Conservation (phyloP, 1,140 invertebrate species). For the Drosophila pallidifrons region DNA sequence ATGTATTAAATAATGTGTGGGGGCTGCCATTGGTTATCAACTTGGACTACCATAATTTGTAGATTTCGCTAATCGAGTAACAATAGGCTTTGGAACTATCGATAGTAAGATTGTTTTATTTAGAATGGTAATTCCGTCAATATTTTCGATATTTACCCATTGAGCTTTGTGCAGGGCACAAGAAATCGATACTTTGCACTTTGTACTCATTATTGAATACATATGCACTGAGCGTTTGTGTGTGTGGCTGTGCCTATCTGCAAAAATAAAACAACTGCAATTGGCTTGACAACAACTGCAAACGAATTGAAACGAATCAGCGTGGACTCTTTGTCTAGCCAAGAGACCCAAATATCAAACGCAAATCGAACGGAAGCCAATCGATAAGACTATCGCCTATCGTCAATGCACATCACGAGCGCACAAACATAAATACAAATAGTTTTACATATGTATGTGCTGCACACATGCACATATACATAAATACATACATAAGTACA, state of each 20-base stretch:
- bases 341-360: conserved; percentile 35
- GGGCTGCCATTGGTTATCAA: neutral
- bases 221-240: too few relatives aligned
- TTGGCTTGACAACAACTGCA: conserved; percentile 25
- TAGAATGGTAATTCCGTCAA: too few relatives aligned
- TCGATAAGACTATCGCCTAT: conserved; percentile 58
- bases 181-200: too few relatives aligned
- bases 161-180: too few relatives aligned
- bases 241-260: neutral
- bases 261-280: conserved; percentile 2
- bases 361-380: conserved; percentile 74
- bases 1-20: conserved; percentile 4
- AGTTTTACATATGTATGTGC: conserved; percentile 31
- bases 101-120: too few relatives aligned
- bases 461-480: conserved; percentile 5
- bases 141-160: too few relatives aligned
- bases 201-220: too few relatives aligned
- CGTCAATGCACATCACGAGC: conserved; percentile 29
- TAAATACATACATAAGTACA: conserved; percentile 37
- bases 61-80: neutral
- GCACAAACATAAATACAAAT: conserved; percentile 41
- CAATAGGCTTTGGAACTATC: too few relatives aligned
- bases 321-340: conserved; percentile 37
- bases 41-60: neutral
- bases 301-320: neutral